Evolutionary conservation across 2,797 vertebrate genomes (phyloP).

Genomic region (Anomalospiza imberbis): DNA sequence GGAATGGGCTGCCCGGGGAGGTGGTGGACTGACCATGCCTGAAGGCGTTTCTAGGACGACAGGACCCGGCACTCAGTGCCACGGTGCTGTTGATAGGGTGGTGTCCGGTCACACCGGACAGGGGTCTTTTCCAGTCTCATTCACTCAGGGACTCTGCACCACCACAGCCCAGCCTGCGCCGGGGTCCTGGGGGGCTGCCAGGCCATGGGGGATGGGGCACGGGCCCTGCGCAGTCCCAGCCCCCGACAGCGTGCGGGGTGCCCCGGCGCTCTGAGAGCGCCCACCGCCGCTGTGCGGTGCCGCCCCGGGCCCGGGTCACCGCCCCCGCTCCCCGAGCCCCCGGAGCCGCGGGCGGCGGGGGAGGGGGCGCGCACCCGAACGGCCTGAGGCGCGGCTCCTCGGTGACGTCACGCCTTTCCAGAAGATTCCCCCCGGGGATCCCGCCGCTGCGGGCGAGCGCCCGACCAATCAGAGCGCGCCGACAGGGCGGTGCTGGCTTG

Average conservation of each 20-base stretch:
- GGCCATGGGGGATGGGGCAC: background rate
- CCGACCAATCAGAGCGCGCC: background rate
- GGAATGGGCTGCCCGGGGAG: too few species aligned
- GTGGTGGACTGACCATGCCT: background rate
- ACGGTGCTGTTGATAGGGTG: rapidly evolving
- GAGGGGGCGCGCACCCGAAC: background rate
- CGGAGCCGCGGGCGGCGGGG: too few species aligned
- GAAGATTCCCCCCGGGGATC: constrained; percentile 6
- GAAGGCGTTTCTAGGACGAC: too few species aligned
- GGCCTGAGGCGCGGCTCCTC: background rate
- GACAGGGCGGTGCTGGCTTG: background rate
- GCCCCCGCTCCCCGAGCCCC: background rate
- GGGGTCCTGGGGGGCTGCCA: too few species aligned
- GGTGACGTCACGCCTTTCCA: background rate
- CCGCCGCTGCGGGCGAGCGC: background rate
- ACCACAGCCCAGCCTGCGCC: background rate
- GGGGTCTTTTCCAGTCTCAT: background rate
- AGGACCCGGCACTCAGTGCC: too few species aligned
- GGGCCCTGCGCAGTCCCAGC: background rate
- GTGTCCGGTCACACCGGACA: rapidly evolving
- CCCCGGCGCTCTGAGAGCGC: background rate
- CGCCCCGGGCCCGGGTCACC: background rate
- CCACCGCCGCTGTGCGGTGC: rapidly evolving
- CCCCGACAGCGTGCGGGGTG: background rate
- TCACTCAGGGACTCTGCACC: background rate